A percentile compares a stretch with the other conserved stretches of the same genome.
phyloP scores from a whole-genome alignment of 2,797 vertebrate genomes.

The Capromys pilorides region DNA sequence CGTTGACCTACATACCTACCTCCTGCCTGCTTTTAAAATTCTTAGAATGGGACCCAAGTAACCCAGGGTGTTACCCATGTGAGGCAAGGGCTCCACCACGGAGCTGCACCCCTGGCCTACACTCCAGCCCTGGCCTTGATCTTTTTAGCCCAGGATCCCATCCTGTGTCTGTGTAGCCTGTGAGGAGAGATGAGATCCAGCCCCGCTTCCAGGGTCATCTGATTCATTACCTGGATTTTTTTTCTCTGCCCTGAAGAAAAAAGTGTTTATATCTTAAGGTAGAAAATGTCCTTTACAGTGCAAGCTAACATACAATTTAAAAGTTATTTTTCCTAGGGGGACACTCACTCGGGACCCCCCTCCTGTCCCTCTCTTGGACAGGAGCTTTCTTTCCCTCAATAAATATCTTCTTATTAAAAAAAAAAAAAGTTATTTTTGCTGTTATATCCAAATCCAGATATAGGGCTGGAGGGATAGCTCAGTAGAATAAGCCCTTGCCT shows the following conservation, averaged over 20 bases:
- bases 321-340: not conserved
- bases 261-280: conserved; percentile 16
- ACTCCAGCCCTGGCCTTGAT: conserved; percentile 39
- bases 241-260: not conserved
- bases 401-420: no score
- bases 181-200: not conserved
- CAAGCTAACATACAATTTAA: not conserved
- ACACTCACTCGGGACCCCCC: no score
- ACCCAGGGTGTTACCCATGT: not conserved
- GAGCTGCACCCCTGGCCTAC: not conserved
- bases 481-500: no score
- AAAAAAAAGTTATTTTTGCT: not conserved
- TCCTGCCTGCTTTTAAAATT: not conserved
- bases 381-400: no score
- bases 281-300: not conserved
- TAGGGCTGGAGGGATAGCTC: not conserved
- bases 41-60: not conserved
- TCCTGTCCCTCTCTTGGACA: no score
- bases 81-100: not conserved
- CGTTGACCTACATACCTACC: conserved; percentile 34
- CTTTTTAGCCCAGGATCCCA: not conserved
- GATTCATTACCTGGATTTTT: not conserved
- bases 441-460: not conserved
- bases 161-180: not conserved
- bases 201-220: not conserved